These are phyloP conservation scores for Odontesthes bonariensis DNA, from an alignment of 2,113 vertebrate genomes.

Conservation along the genomic window DNA sequence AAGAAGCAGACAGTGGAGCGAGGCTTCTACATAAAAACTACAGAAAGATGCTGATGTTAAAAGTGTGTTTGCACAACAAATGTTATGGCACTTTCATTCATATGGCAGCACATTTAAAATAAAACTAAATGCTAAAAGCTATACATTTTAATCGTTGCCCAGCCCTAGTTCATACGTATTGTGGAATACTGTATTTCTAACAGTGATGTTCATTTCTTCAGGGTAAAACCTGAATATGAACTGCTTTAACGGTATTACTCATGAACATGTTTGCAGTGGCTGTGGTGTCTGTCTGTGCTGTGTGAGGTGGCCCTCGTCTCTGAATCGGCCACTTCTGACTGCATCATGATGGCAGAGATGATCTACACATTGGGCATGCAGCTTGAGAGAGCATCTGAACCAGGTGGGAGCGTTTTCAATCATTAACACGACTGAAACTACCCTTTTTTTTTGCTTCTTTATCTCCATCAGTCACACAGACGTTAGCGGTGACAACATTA, in stretches of 20 bases:
- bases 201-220: too few relatives aligned
- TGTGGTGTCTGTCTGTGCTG: constrained; percentile 86
- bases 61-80: too few relatives aligned
- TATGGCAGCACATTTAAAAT: too few relatives aligned
- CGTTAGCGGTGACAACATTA: neutral
- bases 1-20: too few relatives aligned
- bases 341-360: constrained; percentile 86
- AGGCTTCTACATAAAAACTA: too few relatives aligned
- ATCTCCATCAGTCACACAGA: neutral
- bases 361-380: constrained; percentile 79
- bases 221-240: too few relatives aligned
- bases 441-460: neutral
- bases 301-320: constrained; percentile 85
- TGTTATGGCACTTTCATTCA: too few relatives aligned
- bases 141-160: too few relatives aligned
- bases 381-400: constrained; percentile 83
- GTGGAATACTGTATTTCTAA: too few relatives aligned
- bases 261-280: constrained; percentile 83
- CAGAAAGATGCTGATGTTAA: too few relatives aligned
- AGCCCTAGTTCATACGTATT: too few relatives aligned
- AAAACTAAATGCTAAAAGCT: too few relatives aligned
- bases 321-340: constrained; percentile 75
- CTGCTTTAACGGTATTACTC: neutral
- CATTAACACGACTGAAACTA: neutral
- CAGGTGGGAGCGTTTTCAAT: constrained; percentile 24